These are phyloP conservation scores for Cheilosia pagana DNA, from an alignment of 2,888 invertebrate species.

Conservation along the genomic window DNA sequence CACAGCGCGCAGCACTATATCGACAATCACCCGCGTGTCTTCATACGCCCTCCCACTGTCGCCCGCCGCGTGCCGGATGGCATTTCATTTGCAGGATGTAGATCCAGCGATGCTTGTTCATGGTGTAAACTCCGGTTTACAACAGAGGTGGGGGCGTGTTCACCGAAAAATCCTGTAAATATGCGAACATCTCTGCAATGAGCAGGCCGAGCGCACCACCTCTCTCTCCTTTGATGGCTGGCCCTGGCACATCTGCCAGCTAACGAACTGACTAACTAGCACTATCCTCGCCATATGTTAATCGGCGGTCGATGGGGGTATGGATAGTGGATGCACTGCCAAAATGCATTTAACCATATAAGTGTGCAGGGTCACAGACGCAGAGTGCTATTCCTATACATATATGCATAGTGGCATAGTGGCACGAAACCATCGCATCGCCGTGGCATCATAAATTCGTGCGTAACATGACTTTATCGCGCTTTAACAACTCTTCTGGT, in stretches of 20 bases:
- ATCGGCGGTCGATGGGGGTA: slow-evolving; percentile 33
- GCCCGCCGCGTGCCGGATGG: slow-evolving; percentile 34
- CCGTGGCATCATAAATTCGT: slow-evolving; percentile 62
- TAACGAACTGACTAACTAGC: slow-evolving; percentile 73
- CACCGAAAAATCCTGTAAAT: slow-evolving; percentile 69
- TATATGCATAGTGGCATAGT: neutral
- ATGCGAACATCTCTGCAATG: slow-evolving; percentile 51
- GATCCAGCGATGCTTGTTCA: slow-evolving; percentile 43
- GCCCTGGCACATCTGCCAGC: slow-evolving; percentile 69
- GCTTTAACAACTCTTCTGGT: slow-evolving; percentile 59
- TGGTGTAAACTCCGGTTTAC: slow-evolving; percentile 63
- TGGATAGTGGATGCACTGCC: slow-evolving; percentile 1
- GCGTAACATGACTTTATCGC: slow-evolving; percentile 73
- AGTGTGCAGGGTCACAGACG: slow-evolving; percentile 30
- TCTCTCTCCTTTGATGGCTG: slow-evolving; percentile 26
- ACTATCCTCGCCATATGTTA: slow-evolving; percentile 64
- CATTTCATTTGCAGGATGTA: slow-evolving; percentile 57
- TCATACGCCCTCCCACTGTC: neutral
- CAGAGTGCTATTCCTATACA: neutral
- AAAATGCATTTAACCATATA: slow-evolving; percentile 47
- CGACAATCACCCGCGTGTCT: slow-evolving; percentile 30
- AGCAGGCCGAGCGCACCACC: neutral
- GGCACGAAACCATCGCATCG: slow-evolving; percentile 18
- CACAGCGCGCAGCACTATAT: slow-evolving; percentile 31
- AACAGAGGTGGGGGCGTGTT: slow-evolving; percentile 37